Conservation (phyloP, 2,797 vertebrate genomes). For the Steatocranus sp. region DNA sequence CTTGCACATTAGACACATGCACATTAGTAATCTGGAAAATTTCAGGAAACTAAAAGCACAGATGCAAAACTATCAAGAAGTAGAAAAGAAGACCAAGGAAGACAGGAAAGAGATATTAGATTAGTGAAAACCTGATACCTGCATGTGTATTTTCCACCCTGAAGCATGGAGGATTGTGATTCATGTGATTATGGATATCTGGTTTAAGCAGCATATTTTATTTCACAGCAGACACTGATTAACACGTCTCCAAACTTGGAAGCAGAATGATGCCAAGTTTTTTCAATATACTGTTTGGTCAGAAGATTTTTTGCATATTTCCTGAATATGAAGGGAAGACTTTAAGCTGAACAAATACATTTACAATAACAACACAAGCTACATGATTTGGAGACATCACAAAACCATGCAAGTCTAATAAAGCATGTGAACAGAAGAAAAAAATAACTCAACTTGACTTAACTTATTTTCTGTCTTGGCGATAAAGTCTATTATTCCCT, state of each 20-base stretch:
- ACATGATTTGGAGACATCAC: neutral
- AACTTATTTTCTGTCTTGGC: neutral
- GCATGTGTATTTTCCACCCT: neutral
- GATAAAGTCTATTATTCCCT: neutral
- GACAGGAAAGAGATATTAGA: neutral
- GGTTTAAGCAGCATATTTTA: neutral
- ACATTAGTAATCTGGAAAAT: neutral
- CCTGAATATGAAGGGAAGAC: neutral
- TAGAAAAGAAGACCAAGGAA: neutral
- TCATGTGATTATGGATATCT: neutral
- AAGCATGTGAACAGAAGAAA: neutral
- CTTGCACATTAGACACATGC: neutral
- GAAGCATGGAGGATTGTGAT: neutral
- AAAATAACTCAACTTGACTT: neutral
- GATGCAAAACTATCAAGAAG: neutral
- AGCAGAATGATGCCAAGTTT: neutral
- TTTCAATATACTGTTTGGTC: neutral
- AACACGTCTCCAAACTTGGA: neutral
- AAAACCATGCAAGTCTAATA: neutral
- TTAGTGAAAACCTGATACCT: neutral
- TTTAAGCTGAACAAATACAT: neutral
- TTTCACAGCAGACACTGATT: accelerated
- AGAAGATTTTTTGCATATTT: neutral
- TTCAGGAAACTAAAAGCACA: neutral
- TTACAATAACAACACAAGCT: neutral